These are phyloP conservation scores for Ectropis grisescens DNA, from an alignment of 1,140 invertebrate genomes.

Conservation along the genomic window DNA sequence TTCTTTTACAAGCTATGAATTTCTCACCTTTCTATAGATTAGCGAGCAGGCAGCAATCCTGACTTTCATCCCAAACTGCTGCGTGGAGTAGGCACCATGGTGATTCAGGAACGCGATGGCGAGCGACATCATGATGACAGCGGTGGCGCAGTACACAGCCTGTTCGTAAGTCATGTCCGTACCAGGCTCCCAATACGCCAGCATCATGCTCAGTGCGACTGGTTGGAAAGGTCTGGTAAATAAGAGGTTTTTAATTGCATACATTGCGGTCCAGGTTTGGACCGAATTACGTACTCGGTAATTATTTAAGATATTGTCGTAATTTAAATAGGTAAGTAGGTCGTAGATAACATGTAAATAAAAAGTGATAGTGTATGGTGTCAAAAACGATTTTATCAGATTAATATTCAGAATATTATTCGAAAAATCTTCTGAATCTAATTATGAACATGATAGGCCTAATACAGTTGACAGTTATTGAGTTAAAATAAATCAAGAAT, in stretches of 20 bases:
- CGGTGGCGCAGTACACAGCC: constrained; percentile 50
- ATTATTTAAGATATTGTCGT: background rate
- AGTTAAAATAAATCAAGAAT: too few relatives aligned
- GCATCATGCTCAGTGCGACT: constrained; percentile 52
- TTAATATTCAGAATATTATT: too few relatives aligned
- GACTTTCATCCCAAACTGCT: constrained; percentile 68
- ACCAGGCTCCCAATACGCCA: constrained; percentile 57
- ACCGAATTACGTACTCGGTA: background rate
- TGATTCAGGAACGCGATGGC: constrained; percentile 57
- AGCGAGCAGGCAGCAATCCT: constrained; percentile 72
- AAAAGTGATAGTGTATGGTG: too few relatives aligned
- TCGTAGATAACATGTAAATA: too few relatives aligned
- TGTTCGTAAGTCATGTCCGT: constrained; percentile 50
- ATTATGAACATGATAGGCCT: too few relatives aligned
- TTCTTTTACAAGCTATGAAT: too few relatives aligned
- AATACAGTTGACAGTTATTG: too few relatives aligned
- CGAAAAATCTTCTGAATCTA: too few relatives aligned
- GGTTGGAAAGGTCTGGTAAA: constrained; percentile 56
- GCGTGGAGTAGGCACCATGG: constrained; percentile 55
- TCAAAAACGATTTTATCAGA: too few relatives aligned
- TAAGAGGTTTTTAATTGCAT: constrained; percentile 5
- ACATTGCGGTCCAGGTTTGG: background rate
- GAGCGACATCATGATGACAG: constrained; percentile 54
- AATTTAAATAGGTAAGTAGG: too few relatives aligned
- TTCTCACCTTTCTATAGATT: constrained; percentile 73